phyloP scores from a whole-genome alignment of 2,888 invertebrate genomes.

The Amorpha juglandis region DNA sequence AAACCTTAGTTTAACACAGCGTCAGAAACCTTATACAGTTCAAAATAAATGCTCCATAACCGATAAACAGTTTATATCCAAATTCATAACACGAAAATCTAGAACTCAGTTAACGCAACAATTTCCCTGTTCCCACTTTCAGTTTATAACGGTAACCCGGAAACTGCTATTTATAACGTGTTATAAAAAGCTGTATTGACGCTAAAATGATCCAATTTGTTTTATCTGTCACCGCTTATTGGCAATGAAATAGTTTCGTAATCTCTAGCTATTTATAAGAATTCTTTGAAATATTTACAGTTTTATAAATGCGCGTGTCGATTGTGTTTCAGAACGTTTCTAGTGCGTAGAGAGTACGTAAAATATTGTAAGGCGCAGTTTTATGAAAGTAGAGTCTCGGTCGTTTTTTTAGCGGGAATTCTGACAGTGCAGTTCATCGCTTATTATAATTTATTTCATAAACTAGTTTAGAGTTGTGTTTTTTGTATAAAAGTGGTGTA shows the following conservation, averaged over 20 bases:
- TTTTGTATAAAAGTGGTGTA: too few relatives aligned
- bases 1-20: neutral
- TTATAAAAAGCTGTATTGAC: slow-evolving; percentile 27
- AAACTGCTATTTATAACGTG: slow-evolving; percentile 40
- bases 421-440: too few relatives aligned
- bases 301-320: neutral
- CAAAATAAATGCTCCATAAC: slow-evolving; percentile 28
- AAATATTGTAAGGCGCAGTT: too few relatives aligned
- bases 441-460: too few relatives aligned
- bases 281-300: neutral
- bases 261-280: neutral
- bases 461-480: too few relatives aligned
- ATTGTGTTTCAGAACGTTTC: too few relatives aligned
- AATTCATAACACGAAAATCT: slow-evolving; percentile 40
- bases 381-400: too few relatives aligned
- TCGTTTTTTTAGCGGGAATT: too few relatives aligned
- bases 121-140: slow-evolving; percentile 48
- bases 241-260: slow-evolving; percentile 5
- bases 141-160: slow-evolving; percentile 38
- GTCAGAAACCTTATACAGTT: slow-evolving; percentile 18
- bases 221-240: slow-evolving; percentile 11
- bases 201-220: neutral
- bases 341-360: too few relatives aligned
- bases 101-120: slow-evolving; percentile 49
- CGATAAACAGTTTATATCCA: slow-evolving; percentile 46